Percentiles rank a stretch among this genome's conserved stretches.
phyloP scores from a whole-genome alignment of 2,797 vertebrate species.

The Melanotaenia maccullochi region DNA sequence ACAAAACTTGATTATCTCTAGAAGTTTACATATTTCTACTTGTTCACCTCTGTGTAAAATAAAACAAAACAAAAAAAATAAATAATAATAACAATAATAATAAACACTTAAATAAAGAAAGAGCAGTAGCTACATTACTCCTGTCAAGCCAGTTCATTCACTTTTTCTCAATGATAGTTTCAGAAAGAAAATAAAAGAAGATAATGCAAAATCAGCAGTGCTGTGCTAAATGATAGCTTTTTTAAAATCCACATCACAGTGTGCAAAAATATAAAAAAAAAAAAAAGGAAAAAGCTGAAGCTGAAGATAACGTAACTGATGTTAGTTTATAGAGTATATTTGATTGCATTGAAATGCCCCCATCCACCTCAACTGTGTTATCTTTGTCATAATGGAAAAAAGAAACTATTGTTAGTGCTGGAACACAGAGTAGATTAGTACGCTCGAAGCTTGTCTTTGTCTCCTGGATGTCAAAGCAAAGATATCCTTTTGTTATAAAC shows the following conservation, averaged over 20 bases:
- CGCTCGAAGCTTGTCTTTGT: constrained; percentile 82
- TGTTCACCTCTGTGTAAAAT: constrained; percentile 30
- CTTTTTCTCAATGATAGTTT: constrained; percentile 31
- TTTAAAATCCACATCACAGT: constrained; percentile 37
- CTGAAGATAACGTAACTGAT: constrained; percentile 62
- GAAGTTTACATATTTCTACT: constrained; percentile 41
- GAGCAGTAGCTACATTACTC: constrained; percentile 14
- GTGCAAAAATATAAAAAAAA: constrained; percentile 15
- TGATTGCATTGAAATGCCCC: constrained; percentile 66
- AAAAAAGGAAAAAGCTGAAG: background rate
- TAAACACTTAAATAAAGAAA: constrained; percentile 21
- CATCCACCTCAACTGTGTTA: constrained; percentile 38
- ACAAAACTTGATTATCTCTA: constrained; percentile 31
- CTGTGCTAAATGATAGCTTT: constrained; percentile 40
- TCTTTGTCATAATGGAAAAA: constrained; percentile 63
- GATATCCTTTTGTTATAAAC: constrained; percentile 88
- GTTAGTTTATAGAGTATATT: constrained; percentile 59
- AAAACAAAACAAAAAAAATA: background rate
- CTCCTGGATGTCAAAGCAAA: constrained; percentile 85
- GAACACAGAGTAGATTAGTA: constrained; percentile 81
- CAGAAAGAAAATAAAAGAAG: constrained; percentile 21
- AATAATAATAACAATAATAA: background rate
- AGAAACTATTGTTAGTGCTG: constrained; percentile 81
- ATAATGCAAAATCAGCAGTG: constrained; percentile 35
- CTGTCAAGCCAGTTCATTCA: constrained; percentile 22